Evolutionary conservation across 2,888 invertebrate genomes (phyloP), one percentile per base, ranked within the genome.

Genomic region (Latheticus oryzae): DNA sequence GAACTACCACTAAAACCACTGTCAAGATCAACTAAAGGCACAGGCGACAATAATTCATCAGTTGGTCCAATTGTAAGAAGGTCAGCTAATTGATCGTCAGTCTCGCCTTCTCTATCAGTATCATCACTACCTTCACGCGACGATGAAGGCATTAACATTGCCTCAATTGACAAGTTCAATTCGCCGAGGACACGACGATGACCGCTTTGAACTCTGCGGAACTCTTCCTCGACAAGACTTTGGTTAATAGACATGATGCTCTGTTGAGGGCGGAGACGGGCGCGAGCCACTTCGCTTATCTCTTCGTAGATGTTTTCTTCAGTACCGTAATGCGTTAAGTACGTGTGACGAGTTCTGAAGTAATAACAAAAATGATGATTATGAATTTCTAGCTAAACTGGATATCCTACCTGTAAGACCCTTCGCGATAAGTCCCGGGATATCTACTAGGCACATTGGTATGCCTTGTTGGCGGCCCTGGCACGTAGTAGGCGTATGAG

Each of bases 91-190:
- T 84, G 85, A 73, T 85, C 85, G 72, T 83, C 82, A 63, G 82
- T 83, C 72, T 84, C 85, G 54, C 84, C 84, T 70, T 86, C 83
- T n/a, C 72, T 61, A 75, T 86, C 87, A 40, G 85, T 86, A 65
- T 82, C 85, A 64, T 83, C 86, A 79, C 83, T 84, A 33, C 78
- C 78, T 57, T 80, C 79, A 7, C 81, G 79, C 13, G 82, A 80
- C 64, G 85, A 85, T 71, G 88, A 86, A 15, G 93, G 93, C 93
- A 93, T 94, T 64, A 94, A 79, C 92, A 94, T 93, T 33, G 91
- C 93, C 80, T 94, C 93, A 32, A 78, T 90, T 67, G 93, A 90
- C 58, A 94, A 84, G 82, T 93, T 93, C 57, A 94, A 81, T 78
- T 94, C 92, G 32, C 91, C 93, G 62, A 94, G 83, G 66, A 93